These are phyloP conservation scores for Lanistes nyassanus DNA, from an alignment of 1,140 invertebrate species.

Conservation along the genomic window DNA sequence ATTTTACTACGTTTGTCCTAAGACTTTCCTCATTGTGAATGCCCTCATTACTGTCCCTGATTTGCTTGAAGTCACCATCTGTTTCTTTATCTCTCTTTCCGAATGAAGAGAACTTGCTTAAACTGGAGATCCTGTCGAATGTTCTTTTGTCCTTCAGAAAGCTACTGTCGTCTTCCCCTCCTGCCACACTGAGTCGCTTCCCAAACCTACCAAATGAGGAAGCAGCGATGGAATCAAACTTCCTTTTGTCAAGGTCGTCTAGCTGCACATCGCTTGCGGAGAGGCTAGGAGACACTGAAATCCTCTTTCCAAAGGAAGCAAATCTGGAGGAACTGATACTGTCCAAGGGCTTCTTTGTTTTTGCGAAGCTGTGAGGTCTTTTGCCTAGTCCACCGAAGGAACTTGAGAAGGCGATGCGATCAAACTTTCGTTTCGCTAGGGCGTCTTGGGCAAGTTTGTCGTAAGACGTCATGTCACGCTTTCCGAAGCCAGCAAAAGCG, in stretches of 20 bases:
- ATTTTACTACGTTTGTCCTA: no score
- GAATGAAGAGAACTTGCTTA: neutral
- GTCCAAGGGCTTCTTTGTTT: neutral
- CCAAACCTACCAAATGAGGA: no score
- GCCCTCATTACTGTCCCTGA: no score
- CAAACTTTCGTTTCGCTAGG: neutral
- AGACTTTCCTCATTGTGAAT: no score
- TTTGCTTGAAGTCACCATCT: no score
- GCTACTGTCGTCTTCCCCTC: neutral
- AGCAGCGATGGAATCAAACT: no score
- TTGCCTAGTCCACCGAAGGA: slow-evolving; percentile 3
- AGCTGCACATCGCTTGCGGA: no score
- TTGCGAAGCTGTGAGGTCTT: no score
- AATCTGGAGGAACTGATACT: neutral
- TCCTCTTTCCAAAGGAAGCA: neutral
- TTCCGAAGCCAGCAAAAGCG: slow-evolving; percentile 16
- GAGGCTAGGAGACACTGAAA: no score
- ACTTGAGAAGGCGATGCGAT: neutral
- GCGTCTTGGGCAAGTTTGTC: no score
- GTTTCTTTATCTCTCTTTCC: neutral
- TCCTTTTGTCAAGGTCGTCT: no score
- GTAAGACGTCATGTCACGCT: neutral
- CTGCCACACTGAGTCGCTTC: no score
- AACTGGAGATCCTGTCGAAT: neutral
- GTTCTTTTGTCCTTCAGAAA: neutral